phyloP scores from a whole-genome alignment of 2,888 invertebrate species.

The Leucozona laternaria region DNA sequence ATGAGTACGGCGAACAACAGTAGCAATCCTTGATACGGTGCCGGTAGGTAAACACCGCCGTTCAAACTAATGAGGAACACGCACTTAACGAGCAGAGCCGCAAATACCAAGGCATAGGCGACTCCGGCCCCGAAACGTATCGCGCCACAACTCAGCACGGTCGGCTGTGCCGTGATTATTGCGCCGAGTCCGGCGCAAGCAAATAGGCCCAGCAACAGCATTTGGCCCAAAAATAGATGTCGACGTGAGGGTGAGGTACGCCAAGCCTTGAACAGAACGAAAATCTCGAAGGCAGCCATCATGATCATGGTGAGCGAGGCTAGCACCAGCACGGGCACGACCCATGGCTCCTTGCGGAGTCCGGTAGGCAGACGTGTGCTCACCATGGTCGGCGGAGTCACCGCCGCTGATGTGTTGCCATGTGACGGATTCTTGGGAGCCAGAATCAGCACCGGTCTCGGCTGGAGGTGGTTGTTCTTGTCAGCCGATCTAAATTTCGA shows the following conservation, averaged over 20 bases:
- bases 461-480: slow-evolving; percentile 77
- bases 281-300: slow-evolving; percentile 94
- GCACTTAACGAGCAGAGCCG: slow-evolving; percentile 96
- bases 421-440: slow-evolving; percentile 77
- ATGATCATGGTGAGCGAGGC: slow-evolving; percentile 93
- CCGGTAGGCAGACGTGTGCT: slow-evolving; percentile 82
- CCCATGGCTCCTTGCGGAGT: slow-evolving; percentile 93
- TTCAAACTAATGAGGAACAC: slow-evolving; percentile 96
- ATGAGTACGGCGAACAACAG: slow-evolving; percentile 96
- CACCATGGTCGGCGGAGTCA: slow-evolving; percentile 80
- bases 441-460: slow-evolving; percentile 79
- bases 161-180: slow-evolving; percentile 91
- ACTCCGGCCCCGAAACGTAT: slow-evolving; percentile 93
- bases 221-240: slow-evolving; percentile 94
- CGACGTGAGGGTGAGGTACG: slow-evolving; percentile 92
- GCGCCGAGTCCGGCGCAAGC: slow-evolving; percentile 92
- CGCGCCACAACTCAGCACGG: slow-evolving; percentile 91
- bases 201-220: slow-evolving; percentile 92
- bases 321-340: slow-evolving; percentile 93
- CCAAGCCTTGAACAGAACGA: slow-evolving; percentile 93
- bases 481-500: slow-evolving; percentile 74
- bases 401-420: slow-evolving; percentile 75
- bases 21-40: slow-evolving; percentile 95
- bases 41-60: slow-evolving; percentile 95
- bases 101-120: slow-evolving; percentile 93